phyloP scores from a whole-genome alignment of 2,797 vertebrate species.

The Falco peregrinus region DNA sequence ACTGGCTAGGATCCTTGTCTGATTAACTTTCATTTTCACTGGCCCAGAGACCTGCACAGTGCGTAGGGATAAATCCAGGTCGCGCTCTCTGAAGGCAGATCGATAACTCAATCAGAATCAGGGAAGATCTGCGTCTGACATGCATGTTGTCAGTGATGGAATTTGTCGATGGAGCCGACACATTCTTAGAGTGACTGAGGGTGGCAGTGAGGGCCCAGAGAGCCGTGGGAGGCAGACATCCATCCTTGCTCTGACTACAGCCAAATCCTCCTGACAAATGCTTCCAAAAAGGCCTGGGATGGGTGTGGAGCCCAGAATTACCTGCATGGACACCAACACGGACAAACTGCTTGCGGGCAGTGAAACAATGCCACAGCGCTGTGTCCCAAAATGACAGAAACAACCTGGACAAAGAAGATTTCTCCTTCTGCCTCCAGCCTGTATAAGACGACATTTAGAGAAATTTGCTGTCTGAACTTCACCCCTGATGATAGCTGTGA shows the following conservation, averaged over 20 bases:
- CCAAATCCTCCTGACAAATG: neutral
- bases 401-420: neutral
- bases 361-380: neutral
- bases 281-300: neutral
- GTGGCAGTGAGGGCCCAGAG: neutral
- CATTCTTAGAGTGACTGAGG: neutral
- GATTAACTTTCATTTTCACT: slow-evolving; percentile 41
- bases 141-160: neutral
- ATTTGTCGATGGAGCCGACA: neutral
- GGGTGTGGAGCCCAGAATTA: neutral
- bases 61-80: slow-evolving; percentile 23
- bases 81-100: neutral
- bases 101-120: slow-evolving; percentile 41
- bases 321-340: neutral
- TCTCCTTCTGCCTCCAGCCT: neutral
- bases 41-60: neutral
- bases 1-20: neutral
- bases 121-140: neutral
- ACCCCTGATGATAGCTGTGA: neutral
- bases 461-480: neutral
- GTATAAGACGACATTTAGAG: neutral
- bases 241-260: neutral
- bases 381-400: neutral
- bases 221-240: neutral
- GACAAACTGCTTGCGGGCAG: neutral